These are phyloP conservation scores for Monodelphis domestica DNA, from an alignment of 2,797 vertebrate genomes.

Conservation along the genomic window DNA sequence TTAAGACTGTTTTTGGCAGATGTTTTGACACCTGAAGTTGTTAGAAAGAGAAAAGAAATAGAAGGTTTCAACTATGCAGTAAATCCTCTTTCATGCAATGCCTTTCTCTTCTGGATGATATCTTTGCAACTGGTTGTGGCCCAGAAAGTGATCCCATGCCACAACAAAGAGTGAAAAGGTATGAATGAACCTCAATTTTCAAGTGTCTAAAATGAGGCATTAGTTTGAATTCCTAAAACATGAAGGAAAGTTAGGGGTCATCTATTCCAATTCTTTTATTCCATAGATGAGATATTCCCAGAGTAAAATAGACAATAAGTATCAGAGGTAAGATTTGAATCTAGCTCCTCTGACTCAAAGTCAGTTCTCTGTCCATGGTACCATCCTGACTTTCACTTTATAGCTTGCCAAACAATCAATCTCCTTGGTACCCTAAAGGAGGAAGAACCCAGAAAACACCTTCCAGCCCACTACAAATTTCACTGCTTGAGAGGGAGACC, in stretches of 20 bases:
- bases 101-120: neutral
- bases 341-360: neutral
- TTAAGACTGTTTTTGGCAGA: neutral
- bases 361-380: neutral
- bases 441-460: neutral
- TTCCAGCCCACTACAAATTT: neutral
- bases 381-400: neutral
- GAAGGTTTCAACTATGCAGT: neutral
- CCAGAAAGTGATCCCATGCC: neutral
- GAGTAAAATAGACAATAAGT: neutral
- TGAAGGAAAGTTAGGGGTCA: neutral
- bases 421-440: neutral
- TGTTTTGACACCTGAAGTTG: constrained; percentile 60
- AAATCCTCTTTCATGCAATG: constrained; percentile 33
- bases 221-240: neutral
- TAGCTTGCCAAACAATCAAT: neutral
- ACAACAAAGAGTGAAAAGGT: neutral
- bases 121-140: neutral
- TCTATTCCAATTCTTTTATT: neutral
- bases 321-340: neutral
- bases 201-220: neutral
- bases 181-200: neutral
- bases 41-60: constrained; percentile 30
- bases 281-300: neutral
- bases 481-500: neutral